Evolutionary conservation across 1,140 invertebrate species (phyloP), one percentile per base, ranked within the genome.

Genomic region (Thalassaphorura encarpata): DNA sequence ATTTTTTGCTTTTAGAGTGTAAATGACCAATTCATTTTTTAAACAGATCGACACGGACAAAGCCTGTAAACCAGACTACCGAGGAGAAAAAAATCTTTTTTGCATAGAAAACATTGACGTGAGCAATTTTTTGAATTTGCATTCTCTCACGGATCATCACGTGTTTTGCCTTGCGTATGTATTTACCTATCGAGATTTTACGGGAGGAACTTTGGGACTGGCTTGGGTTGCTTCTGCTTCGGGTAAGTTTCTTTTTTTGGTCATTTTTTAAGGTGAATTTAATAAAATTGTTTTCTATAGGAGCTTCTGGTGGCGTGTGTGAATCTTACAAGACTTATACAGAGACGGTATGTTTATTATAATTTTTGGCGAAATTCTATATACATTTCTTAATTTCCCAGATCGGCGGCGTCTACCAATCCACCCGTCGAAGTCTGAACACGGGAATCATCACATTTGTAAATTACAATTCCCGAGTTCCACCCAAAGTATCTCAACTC

Each of bases 401-500:
- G n/a, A n/a, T n/a, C n/a, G 86, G 84, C 21, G 91, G 93, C 13
- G 83, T 89, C 75, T 91, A 94, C 73, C 85, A 94, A 69, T 89
- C 89, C 59, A 91, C 89, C 6, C 92, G 90, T 71, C 78, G 90
- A 49, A 96, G 91, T 33, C 76, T 99, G 0, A 99, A 99, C 74
- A 99, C 96, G 0, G 97, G 97, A 39, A 98, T 99, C 61, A 96
- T 99, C 39, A 99, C 97, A 2, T 93, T 99, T 71, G 89, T 99
- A 15, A 99, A 99, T 75, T 99, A 99, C 75, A 96, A 97, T 67
- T 93, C 87, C 69, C 75, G 91, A 45, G 95, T 99, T 19, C 94
- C 87, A 54, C 90, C 88, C 0, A 94, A 94, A 73, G 96, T 99
- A 18, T 97, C 93, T 5, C 94, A 98, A 69, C 73, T 99, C 15